Conservation (phyloP, 2,888 invertebrate genomes). For the Gandaritis pyraliata region DNA sequence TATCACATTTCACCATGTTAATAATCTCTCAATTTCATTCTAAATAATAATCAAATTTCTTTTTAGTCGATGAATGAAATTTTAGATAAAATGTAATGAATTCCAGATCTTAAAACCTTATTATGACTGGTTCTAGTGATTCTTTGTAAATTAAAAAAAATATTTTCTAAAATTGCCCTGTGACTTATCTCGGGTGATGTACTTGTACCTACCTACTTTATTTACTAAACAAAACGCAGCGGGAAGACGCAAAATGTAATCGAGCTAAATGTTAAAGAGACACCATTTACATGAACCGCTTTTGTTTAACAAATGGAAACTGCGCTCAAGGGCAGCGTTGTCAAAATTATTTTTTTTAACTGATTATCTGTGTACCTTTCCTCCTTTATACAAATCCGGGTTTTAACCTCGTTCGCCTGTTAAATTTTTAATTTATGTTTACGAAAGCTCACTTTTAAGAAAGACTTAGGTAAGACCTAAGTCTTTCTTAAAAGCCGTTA, state of each 20-base stretch:
- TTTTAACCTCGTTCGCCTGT: conserved; percentile 13
- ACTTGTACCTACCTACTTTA: conserved; percentile 14
- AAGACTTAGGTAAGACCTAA: background rate
- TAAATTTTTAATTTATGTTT: conserved; percentile 22
- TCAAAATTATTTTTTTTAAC: conserved; percentile 56
- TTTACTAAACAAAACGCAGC: conserved; percentile 53
- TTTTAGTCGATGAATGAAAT: too few relatives aligned
- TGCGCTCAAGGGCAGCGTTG: conserved; percentile 63
- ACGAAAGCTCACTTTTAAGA: conserved; percentile 5
- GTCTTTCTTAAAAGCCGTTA: too few relatives aligned
- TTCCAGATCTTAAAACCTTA: too few relatives aligned
- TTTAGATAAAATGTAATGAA: too few relatives aligned
- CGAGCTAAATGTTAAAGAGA: conserved; percentile 72
- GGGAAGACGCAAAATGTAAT: conserved; percentile 63
- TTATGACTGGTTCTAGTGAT: too few relatives aligned
- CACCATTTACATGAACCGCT: conserved; percentile 72
- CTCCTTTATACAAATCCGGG: conserved; percentile 23
- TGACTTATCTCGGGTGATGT: too few relatives aligned
- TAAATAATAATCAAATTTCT: too few relatives aligned
- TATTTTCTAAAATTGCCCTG: too few relatives aligned
- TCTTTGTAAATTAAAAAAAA: too few relatives aligned
- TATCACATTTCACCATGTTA: too few relatives aligned
- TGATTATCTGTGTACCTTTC: conserved; percentile 34
- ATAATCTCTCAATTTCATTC: too few relatives aligned
- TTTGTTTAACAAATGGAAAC: conserved; percentile 75